phyloP scores from a whole-genome alignment of 2,113 vertebrate genomes.

The Bubo blakistoni region DNA sequence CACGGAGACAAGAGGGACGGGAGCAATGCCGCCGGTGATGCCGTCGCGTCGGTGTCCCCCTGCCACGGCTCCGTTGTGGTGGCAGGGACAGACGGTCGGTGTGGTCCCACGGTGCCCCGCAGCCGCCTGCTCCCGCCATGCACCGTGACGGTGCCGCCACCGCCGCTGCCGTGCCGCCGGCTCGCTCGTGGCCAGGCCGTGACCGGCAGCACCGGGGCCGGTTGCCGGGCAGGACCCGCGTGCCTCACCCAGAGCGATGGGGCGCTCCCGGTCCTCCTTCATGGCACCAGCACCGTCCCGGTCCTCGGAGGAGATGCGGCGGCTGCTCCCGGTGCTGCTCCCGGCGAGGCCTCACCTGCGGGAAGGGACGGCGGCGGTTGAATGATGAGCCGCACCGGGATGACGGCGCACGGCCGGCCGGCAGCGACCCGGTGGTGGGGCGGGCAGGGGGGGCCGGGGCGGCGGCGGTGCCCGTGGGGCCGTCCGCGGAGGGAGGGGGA shows the following conservation, averaged over 20 bases:
- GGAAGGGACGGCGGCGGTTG: background rate
- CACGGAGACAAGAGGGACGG: background rate
- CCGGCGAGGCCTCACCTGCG: background rate
- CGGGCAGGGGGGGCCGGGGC: background rate
- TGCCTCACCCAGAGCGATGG: background rate
- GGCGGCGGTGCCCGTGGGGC: background rate
- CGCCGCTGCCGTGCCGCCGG: background rate
- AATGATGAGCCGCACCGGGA: background rate
- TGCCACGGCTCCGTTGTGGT: background rate
- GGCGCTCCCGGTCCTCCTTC: constrained; percentile 6
- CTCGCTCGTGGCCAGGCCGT: background rate
- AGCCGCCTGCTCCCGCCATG: background rate
- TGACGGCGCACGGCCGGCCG: background rate
- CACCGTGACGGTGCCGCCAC: background rate
- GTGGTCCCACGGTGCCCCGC: background rate
- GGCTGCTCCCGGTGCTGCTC: background rate
- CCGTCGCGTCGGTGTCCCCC: too few relatives aligned
- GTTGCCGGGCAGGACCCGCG: background rate
- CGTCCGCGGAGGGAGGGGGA: background rate
- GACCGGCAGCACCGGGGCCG: background rate
- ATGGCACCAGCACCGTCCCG: background rate
- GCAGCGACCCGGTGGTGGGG: too few relatives aligned
- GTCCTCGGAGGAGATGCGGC: background rate
- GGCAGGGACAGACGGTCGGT: background rate
- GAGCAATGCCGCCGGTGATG: background rate